Conservation (phyloP, 2,113 vertebrate species). For the Alethe diademata region DNA sequence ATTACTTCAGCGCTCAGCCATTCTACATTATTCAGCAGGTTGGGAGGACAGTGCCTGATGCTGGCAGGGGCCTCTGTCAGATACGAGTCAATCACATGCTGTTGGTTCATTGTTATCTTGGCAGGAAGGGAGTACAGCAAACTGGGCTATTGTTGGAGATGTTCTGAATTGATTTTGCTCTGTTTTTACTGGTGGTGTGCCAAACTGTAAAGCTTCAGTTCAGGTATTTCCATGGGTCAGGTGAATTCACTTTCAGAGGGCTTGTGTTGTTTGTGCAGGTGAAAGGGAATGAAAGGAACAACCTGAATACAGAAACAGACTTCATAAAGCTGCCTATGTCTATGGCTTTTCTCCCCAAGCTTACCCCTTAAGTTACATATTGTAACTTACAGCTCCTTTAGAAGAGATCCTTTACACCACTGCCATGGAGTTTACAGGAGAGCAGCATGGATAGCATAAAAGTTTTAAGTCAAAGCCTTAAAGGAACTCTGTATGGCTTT, state of each 20-base stretch:
- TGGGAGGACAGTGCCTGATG: conserved; percentile 36
- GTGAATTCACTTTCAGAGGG: neutral
- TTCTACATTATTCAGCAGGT: conserved; percentile 65
- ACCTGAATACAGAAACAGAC: neutral
- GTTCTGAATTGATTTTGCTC: conserved; percentile 10
- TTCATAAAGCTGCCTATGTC: neutral
- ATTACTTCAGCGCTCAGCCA: conserved; percentile 42
- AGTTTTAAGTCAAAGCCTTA: neutral
- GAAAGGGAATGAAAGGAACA: neutral
- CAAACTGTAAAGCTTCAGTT: neutral
- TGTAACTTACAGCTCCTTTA: neutral
- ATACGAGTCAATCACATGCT: conserved; percentile 29
- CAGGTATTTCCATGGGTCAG: neutral
- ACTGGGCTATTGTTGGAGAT: conserved; percentile 20
- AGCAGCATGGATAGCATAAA: neutral
- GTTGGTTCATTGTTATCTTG: conserved; percentile 38
- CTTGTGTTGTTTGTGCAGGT: neutral
- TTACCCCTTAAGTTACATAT: neutral
- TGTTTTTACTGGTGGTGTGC: neutral
- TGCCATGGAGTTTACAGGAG: neutral
- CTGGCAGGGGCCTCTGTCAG: conserved; percentile 32
- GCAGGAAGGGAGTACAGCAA: conserved; percentile 21
- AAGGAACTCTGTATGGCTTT: neutral
- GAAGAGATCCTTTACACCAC: neutral
- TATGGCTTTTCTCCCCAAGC: neutral